Percentiles rank a stretch among this genome's conserved stretches.
Evolutionary conservation across 2,888 invertebrate species (phyloP).

Genomic region (Lasioglossum morio): DNA sequence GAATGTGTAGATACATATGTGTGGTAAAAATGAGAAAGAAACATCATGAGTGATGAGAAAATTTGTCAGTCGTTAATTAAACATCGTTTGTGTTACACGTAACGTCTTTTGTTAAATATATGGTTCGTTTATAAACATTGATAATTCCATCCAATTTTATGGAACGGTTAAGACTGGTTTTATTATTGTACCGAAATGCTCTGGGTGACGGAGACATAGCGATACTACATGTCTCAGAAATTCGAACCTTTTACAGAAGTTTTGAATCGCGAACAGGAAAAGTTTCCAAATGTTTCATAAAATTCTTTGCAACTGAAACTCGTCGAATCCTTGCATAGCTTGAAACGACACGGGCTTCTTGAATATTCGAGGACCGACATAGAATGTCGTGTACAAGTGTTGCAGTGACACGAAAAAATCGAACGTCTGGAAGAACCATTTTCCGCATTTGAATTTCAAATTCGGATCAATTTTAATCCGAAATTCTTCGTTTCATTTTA

Average conservation of each 20-base stretch:
- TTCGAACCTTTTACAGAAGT: not conserved
- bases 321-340: not conserved
- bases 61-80: no score
- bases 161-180: no score
- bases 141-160: no score
- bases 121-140: no score
- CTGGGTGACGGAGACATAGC: not conserved
- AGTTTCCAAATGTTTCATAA: conserved; percentile 4
- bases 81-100: no score
- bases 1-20: no score
- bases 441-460: conserved; percentile 1
- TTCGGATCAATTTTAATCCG: conserved; percentile 9
- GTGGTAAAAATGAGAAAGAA: no score
- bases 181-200: not conserved
- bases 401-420: not conserved
- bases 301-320: not conserved
- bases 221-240: not conserved
- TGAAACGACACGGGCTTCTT: not conserved
- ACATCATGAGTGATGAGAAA: no score
- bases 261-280: not conserved
- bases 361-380: not conserved
- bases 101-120: no score
- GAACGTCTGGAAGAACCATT: not conserved
- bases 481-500: not conserved
- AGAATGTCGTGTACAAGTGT: not conserved